Percentiles rank a stretch among this genome's conserved stretches.
phyloP scores from a whole-genome alignment of 2,888 invertebrate genomes.

The Gymnoscelis rufifasciata region DNA sequence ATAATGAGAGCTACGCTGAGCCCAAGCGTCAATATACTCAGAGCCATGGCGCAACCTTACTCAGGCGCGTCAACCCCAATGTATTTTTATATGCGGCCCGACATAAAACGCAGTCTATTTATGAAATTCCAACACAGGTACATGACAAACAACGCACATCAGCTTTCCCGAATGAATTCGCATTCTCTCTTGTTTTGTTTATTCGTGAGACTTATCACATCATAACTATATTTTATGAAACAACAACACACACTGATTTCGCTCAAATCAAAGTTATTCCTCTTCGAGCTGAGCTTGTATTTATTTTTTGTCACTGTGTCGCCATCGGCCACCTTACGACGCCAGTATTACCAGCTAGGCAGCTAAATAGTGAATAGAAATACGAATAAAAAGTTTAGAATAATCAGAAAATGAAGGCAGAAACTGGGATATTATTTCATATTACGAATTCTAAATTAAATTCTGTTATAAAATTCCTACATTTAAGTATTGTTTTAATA shows the following conservation, averaged over 20 bases:
- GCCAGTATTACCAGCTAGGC: background rate
- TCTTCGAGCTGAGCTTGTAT: background rate
- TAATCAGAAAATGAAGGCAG: too few species aligned
- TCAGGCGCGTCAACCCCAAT: conserved; percentile 59
- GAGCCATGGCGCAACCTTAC: conserved; percentile 50
- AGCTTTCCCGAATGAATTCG: conserved; percentile 13
- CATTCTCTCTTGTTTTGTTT: background rate
- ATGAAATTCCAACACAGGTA: conserved; percentile 66
- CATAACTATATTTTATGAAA: background rate
- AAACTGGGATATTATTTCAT: too few species aligned
- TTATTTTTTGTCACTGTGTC: background rate
- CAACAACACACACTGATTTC: background rate
- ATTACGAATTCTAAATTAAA: too few species aligned
- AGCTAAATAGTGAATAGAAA: background rate
- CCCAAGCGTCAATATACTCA: conserved; percentile 46
- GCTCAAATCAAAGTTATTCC: conserved; percentile 6
- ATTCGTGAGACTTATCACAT: background rate
- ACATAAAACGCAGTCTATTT: conserved; percentile 74
- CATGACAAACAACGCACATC: conserved; percentile 68
- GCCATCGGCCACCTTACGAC: background rate
- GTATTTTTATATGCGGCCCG: conserved; percentile 75
- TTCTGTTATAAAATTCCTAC: too few species aligned
- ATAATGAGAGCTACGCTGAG: conserved; percentile 43
- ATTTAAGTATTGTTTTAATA: too few species aligned
- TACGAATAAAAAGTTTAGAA: too few species aligned